phyloP scores from a whole-genome alignment of 2,797 vertebrate genomes.

The Steatocranus sp. region DNA sequence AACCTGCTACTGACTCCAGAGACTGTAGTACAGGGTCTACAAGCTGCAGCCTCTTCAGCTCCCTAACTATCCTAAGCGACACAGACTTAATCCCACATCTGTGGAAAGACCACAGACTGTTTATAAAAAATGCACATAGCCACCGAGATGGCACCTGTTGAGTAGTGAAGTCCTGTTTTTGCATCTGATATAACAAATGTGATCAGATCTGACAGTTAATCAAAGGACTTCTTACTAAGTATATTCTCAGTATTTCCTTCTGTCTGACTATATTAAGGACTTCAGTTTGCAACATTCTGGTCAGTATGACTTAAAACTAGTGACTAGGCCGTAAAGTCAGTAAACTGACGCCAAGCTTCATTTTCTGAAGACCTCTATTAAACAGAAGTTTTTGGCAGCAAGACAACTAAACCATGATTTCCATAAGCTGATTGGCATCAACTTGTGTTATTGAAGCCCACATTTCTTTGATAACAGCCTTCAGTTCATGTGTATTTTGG shows the following conservation, averaged over 20 bases:
- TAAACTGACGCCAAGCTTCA: not conserved
- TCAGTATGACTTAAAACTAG: not conserved
- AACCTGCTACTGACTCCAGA: not conserved
- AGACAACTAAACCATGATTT: not conserved
- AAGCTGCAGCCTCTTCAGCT: not conserved
- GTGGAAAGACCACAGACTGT: not conserved
- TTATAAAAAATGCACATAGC: not conserved
- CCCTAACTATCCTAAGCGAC: not conserved
- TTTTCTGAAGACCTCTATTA: not conserved
- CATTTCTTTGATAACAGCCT: not conserved
- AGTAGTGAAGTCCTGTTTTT: not conserved
- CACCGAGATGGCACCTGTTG: not conserved
- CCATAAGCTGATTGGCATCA: not conserved
- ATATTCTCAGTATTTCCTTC: not conserved
- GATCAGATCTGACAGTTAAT: not conserved
- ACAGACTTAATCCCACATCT: not conserved
- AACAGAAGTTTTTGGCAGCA: not conserved
- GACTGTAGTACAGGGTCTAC: not conserved
- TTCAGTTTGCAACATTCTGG: not conserved
- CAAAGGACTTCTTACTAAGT: not conserved
- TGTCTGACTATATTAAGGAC: not conserved
- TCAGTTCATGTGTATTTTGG: not conserved
- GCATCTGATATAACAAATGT: not conserved
- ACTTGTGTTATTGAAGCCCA: not conserved
- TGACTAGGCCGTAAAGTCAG: not conserved